Percentiles rank a stretch among this genome's conserved stretches.
These are phyloP conservation scores for Monarcha castaneiventris DNA, from an alignment of 2,113 vertebrate species.

Conservation along the genomic window DNA sequence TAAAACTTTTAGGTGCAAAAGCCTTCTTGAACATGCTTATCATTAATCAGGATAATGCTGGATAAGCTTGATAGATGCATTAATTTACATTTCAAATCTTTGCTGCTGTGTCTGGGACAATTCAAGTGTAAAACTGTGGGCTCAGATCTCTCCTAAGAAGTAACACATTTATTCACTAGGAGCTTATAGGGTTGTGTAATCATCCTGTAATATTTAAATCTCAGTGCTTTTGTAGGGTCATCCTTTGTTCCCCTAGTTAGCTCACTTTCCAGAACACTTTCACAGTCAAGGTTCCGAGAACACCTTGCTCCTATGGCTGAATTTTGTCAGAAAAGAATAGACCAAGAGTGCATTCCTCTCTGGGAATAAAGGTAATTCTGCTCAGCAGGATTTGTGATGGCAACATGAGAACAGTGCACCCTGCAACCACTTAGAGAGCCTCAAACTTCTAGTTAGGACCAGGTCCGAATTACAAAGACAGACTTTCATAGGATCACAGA, in stretches of 20 bases:
- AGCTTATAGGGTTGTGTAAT: not conserved
- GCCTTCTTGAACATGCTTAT: not conserved
- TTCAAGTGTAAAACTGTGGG: not conserved
- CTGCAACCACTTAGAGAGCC: not conserved
- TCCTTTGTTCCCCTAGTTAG: not conserved
- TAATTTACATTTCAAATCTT: constrained; percentile 1
- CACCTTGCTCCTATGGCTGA: not conserved
- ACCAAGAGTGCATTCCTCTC: not conserved
- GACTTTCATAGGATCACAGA: not conserved
- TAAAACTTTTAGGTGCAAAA: not conserved
- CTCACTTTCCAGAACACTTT: not conserved
- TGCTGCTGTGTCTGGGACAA: not conserved
- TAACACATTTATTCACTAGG: not conserved
- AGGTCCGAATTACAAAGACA: not conserved
- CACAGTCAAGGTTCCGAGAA: not conserved
- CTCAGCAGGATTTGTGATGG: not conserved
- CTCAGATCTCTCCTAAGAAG: not conserved
- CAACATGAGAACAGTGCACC: not conserved
- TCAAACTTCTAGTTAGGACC: not conserved
- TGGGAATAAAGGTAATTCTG: not conserved
- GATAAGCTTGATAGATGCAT: not conserved
- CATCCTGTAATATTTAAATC: not conserved
- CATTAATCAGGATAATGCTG: not conserved
- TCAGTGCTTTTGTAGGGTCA: not conserved
- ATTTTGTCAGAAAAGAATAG: not conserved